Evolutionary conservation across 2,888 invertebrate genomes (phyloP).

Genomic region (Eupithecia subfuscata): DNA sequence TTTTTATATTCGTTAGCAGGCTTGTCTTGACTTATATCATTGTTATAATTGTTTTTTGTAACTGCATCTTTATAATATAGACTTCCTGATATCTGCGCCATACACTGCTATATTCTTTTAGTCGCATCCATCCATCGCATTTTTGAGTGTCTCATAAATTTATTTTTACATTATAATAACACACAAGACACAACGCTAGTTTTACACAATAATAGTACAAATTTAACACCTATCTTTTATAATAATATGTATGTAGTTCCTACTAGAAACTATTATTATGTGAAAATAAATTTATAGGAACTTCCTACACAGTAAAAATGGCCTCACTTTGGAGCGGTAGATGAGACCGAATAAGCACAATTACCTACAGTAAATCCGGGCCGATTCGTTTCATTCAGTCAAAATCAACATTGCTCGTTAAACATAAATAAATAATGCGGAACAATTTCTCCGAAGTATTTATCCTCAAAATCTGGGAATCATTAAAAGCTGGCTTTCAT

Average conservation of each 20-base stretch:
- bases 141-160: not conserved
- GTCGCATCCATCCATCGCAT: not conserved
- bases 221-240: too few relatives aligned
- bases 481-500: not conserved
- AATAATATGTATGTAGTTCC: too few relatives aligned
- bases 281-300: too few relatives aligned
- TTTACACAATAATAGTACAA: too few relatives aligned
- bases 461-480: not conserved
- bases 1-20: not conserved
- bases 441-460: slow-evolving; percentile 3
- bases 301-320: too few relatives aligned
- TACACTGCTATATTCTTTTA: not conserved
- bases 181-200: too few relatives aligned
- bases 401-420: slow-evolving; percentile 1
- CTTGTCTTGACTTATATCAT: not conserved
- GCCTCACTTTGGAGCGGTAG: too few relatives aligned
- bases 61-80: not conserved
- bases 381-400: not conserved
- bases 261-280: too few relatives aligned
- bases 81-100: not conserved
- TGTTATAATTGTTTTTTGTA: not conserved
- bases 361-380: not conserved
- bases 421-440: not conserved
- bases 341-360: not conserved
- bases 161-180: not conserved